Base-by-base conservation (phyloP, 2,888 invertebrate species). In the Prosapia bicincta region DNA sequence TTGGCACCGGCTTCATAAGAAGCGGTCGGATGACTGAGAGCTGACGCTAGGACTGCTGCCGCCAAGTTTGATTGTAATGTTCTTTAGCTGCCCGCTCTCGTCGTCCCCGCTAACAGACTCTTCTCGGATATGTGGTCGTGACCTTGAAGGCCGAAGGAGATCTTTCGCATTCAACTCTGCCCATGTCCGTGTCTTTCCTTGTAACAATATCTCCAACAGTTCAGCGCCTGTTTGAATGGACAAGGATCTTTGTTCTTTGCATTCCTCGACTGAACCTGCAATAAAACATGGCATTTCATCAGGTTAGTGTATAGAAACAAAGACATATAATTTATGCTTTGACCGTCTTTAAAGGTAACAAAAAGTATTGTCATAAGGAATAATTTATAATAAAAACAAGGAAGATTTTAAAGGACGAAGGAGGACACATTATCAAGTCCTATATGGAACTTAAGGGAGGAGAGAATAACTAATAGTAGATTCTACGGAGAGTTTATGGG, bases 61-160 rank as follows among this genome's bases (percentile, higher is more conserved):
- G 3, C 82, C 82, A 54, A 83, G 77, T 66, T 80, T 83, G 70
- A 86, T 86, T 25, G 85, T 85, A 78, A 86, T 86, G 79, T 85
- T 85, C 78, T 85, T 85, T 71, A 86, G 81, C 80, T 85, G 83
- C 71, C 85, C 85, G 78, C 83, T 83, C 70, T 80, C 77, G 38
- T 84, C 84, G 13, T 84, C 83, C 26, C 72, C 75, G 13, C 74
- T 74, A 15, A 76, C 65, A 15, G 78, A 76, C 26, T 76, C 76
- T 68, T 76, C 76, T 7, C 73, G 32, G 5, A 76, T 72, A 3
- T 68, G 32, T 10, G 72, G 70, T 6, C 71, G 23, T 2, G 67
- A 26, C n/a, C 26, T 67, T 1, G 70, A 43, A 25, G 70, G 38
- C 25, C 70, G 26, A 66, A 76, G 28, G 5, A 76, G 67, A 9